Percentiles rank a stretch among this genome's conserved stretches.
phyloP scores from a whole-genome alignment of 2,888 invertebrate genomes.

The Agrotis segetum region DNA sequence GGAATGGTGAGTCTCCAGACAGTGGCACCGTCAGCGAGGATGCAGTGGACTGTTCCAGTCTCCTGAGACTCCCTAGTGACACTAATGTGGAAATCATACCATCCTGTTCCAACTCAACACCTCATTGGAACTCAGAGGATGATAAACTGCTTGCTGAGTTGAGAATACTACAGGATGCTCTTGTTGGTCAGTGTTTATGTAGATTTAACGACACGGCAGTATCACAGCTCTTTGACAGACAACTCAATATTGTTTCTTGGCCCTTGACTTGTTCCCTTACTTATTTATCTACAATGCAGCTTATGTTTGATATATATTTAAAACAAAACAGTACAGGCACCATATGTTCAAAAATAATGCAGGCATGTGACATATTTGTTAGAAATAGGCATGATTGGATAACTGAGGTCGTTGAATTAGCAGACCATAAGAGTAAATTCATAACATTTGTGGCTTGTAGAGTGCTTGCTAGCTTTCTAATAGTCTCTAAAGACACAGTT shows the following conservation, averaged over 20 bases:
- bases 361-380: constrained; percentile 95
- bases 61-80: constrained; percentile 81
- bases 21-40: constrained; percentile 89
- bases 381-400: constrained; percentile 96
- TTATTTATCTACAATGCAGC: constrained; percentile 95
- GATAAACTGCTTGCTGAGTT: constrained; percentile 88
- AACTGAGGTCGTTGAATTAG: constrained; percentile 95
- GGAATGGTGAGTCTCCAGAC: constrained; percentile 88
- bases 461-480: constrained; percentile 95
- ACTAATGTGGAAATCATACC: constrained; percentile 81
- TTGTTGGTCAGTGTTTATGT: constrained; percentile 95
- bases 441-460: constrained; percentile 95
- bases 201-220: constrained; percentile 93
- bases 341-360: constrained; percentile 95
- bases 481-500: constrained; percentile 95
- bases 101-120: constrained; percentile 81
- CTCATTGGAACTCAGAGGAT: constrained; percentile 82
- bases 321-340: constrained; percentile 96
- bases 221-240: constrained; percentile 93
- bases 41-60: constrained; percentile 87
- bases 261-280: constrained; percentile 91
- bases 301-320: constrained; percentile 95
- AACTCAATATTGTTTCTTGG: constrained; percentile 88
- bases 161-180: constrained; percentile 92
- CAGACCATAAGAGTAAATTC: constrained; percentile 95